Percentiles rank a stretch among this genome's conserved stretches.
These are phyloP conservation scores for Phylloscopus whistleri DNA, from an alignment of 2,113 vertebrate species.

Conservation along the genomic window DNA sequence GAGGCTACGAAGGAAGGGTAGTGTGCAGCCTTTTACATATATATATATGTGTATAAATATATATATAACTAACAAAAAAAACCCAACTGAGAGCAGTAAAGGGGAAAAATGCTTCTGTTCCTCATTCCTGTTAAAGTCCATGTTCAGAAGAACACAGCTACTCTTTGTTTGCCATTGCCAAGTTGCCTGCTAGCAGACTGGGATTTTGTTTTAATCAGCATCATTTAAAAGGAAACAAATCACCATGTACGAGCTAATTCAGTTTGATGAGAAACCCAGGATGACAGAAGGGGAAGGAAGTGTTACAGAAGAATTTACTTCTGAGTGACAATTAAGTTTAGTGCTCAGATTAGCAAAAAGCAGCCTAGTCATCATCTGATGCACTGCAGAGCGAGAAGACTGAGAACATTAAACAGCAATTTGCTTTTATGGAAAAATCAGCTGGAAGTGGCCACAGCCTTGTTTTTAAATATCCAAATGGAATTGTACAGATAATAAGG, in stretches of 20 bases:
- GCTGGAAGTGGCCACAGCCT: neutral
- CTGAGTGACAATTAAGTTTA: neutral
- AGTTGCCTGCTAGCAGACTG: neutral
- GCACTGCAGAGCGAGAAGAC: neutral
- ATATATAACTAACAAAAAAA: neutral
- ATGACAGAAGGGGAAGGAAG: neutral
- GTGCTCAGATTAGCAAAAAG: neutral
- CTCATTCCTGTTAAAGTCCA: neutral
- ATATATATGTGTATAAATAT: rapidly evolving
- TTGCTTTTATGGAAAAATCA: neutral
- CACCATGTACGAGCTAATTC: neutral
- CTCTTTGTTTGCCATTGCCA: neutral
- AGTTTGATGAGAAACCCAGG: neutral
- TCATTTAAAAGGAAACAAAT: neutral
- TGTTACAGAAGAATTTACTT: neutral
- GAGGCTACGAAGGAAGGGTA: neutral
- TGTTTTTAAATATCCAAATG: neutral
- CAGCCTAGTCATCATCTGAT: neutral
- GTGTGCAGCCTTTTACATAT: neutral
- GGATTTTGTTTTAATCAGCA: neutral
- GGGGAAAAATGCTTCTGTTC: neutral
- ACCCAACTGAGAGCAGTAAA: neutral
- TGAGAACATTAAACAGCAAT: neutral
- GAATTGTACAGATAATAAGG: neutral
- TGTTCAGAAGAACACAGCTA: neutral